Evolutionary conservation across 2,113 vertebrate genomes (phyloP).

Genomic region (Sprattus sprattus): DNA sequence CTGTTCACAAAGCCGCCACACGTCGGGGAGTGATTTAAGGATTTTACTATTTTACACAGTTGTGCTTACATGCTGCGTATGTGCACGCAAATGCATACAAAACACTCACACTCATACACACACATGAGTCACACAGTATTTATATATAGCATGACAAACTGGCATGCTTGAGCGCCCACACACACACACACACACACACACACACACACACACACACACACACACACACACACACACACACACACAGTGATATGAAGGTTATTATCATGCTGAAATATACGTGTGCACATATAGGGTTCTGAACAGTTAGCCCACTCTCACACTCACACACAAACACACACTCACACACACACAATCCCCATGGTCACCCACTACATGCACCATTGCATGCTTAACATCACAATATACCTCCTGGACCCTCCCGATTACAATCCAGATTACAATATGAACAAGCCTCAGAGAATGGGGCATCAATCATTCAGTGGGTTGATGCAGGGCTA

Average conservation of each 20-base stretch:
- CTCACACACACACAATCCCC: neutral
- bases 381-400: neutral
- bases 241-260: neutral
- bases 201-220: neutral
- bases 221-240: neutral
- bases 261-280: neutral
- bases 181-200: neutral
- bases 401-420: slow-evolving; percentile 9
- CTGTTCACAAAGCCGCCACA: neutral
- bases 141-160: neutral
- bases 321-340: neutral
- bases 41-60: neutral
- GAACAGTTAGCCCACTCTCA: neutral
- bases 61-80: neutral
- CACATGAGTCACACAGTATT: neutral
- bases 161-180: neutral
- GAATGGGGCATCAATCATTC: slow-evolving; percentile 18
- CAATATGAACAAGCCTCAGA: slow-evolving; percentile 9
- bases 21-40: neutral
- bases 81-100: neutral
- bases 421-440: slow-evolving; percentile 3
- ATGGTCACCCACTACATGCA: neutral
- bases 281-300: too few species aligned
- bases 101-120: neutral
- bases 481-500: neutral